Base-by-base conservation (phyloP, 2,797 vertebrate genomes). In the Pampus argenteus region DNA sequence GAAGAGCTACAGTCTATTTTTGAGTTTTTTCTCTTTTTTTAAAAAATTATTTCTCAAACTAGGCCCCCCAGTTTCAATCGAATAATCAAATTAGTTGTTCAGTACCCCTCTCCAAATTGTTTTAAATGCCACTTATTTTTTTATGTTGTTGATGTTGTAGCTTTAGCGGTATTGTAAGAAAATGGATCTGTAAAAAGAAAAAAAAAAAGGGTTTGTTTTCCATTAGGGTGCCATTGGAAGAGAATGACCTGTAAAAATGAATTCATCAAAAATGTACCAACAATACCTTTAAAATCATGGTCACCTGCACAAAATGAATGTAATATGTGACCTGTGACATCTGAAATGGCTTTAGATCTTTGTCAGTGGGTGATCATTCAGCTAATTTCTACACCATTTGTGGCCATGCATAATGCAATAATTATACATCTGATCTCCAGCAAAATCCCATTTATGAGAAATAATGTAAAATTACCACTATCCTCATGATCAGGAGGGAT, bases 231-330 rank as follows among this genome's bases (percentile, higher is more conserved):
- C 83, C 87, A 89, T 89, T 89, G 79, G 63, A 79, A 73, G 85
- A 86, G 78, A 88, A 76, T 86, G 79, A 89, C 55, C 81, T 85
- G 62, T 89, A 78, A 78, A 80, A 58, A 71, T 28, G 55, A 83
- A 84, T 80, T 76, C 85, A 90, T 91, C 74, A 78, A 90, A 70
- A 67, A 75, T 44, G 15, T 23, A 20, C 64, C 80, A 88, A 79
- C 76, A 80, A 84, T 83, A 93, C 83, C 82, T 90, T 93, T 93
- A 90, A 92, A 83, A 65, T 63, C 75, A 66, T 66, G 89, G 90
- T 89, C 89, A 91, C 89, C 80, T 83, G 89, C 89, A 89, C 88
- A 91, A 93, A 88, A 92, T 90, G 90, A 94, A 94, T 95, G 91
- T 94, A 93, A 88, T 71, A 79, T 9, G 79, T 91, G 86, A 91